These are phyloP conservation scores for Amia ocellicauda DNA, from an alignment of 2,113 vertebrate species.

Conservation along the genomic window DNA sequence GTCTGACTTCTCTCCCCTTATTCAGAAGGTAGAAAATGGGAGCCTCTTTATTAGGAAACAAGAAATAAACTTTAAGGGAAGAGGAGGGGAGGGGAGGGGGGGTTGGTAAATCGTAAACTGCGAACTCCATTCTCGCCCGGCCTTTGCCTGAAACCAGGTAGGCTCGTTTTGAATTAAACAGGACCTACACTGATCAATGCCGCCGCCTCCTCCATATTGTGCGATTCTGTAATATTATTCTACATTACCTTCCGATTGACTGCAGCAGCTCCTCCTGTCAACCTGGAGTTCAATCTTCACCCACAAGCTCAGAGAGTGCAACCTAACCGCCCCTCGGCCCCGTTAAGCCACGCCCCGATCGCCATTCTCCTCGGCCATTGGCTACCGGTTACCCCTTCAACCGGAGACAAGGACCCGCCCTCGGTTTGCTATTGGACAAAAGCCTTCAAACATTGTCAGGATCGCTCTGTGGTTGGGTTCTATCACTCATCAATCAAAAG, in stretches of 20 bases:
- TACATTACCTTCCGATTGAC: conserved; percentile 51
- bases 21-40: too few relatives aligned
- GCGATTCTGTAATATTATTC: not conserved
- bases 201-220: not conserved
- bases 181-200: too few relatives aligned
- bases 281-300: conserved; percentile 35
- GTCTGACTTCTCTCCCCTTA: too few relatives aligned
- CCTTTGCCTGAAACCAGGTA: too few relatives aligned
- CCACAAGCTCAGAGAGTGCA: conserved; percentile 30
- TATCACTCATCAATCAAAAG: not conserved
- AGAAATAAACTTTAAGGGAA: too few relatives aligned
- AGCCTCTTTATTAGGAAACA: too few relatives aligned
- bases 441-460: not conserved
- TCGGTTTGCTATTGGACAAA: not conserved
- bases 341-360: conserved; percentile 13
- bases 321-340: conserved; percentile 33
- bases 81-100: too few relatives aligned
- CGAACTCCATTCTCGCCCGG: not conserved
- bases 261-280: conserved; percentile 49
- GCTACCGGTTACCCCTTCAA: not conserved
- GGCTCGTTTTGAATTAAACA: too few relatives aligned
- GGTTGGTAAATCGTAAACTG: not conserved
- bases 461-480: conserved; percentile 7
- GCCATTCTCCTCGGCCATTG: conserved; percentile 22
- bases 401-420: not conserved